Percentiles rank a stretch among this genome's conserved stretches.
phyloP scores from a whole-genome alignment of 2,113 vertebrate species.

The Gymnorhina tibicen region DNA sequence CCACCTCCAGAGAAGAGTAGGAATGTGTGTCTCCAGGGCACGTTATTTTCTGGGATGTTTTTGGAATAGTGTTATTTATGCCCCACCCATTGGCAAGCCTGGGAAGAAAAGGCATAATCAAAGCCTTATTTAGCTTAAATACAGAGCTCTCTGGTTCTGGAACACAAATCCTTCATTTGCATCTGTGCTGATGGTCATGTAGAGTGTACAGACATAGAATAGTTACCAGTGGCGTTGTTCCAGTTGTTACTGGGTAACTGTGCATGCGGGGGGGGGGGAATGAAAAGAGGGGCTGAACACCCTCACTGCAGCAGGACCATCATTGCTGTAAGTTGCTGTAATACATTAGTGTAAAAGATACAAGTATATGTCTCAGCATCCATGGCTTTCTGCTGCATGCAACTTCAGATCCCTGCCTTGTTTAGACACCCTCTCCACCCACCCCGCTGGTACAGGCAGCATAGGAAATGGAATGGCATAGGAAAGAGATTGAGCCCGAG shows the following conservation, averaged over 20 bases:
- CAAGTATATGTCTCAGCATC: not conserved
- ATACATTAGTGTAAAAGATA: not conserved
- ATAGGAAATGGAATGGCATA: not conserved
- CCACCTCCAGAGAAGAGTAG: not conserved
- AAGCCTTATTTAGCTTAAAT: slow-evolving; percentile 33
- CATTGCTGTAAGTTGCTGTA: not conserved
- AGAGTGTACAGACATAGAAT: not conserved
- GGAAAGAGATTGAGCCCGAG: not conserved
- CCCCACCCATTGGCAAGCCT: not conserved
- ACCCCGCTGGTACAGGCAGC: rapidly evolving
- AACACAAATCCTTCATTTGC: slow-evolving; percentile 1
- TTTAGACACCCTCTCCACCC: not conserved
- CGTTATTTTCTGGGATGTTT: not conserved
- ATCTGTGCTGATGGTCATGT: not conserved
- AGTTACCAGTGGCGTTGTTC: not conserved
- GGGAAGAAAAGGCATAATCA: slow-evolving; percentile 15
- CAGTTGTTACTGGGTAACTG: not conserved
- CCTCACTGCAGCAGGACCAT: not conserved
- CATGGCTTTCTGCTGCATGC: not conserved
- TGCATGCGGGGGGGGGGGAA: not conserved
- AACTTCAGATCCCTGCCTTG: not conserved
- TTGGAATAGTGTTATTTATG: not conserved
- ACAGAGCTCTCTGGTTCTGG: slow-evolving; percentile 10
- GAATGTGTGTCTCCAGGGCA: not conserved
- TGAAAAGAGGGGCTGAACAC: not conserved